phyloP scores from a whole-genome alignment of 2,797 vertebrate genomes.

The Poecilia picta region DNA sequence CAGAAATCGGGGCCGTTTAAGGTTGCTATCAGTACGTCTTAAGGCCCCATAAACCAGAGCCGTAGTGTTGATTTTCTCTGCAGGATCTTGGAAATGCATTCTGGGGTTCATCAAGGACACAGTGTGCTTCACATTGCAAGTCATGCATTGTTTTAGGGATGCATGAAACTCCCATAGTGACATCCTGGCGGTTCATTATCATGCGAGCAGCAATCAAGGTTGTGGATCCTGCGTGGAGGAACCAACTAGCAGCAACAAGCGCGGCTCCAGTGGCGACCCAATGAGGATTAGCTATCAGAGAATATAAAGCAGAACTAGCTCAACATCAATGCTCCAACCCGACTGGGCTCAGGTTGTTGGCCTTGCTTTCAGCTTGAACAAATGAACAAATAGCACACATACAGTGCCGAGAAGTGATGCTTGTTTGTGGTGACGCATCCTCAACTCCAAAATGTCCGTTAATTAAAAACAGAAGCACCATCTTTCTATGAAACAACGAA shows the following conservation, averaged over 20 bases:
- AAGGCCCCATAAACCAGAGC: neutral
- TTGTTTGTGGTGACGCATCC: neutral
- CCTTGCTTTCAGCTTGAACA: neutral
- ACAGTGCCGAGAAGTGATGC: neutral
- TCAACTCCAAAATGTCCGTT: neutral
- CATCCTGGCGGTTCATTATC: neutral
- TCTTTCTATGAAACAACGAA: neutral
- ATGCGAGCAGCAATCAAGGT: neutral
- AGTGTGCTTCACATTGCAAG: neutral
- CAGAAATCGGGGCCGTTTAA: neutral
- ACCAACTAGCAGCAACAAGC: neutral
- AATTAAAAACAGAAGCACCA: neutral
- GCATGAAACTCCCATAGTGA: neutral
- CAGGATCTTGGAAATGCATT: neutral
- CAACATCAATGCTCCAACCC: neutral
- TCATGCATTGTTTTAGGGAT: neutral
- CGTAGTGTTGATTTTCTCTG: neutral
- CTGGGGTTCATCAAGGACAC: neutral
- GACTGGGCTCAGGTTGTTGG: neutral
- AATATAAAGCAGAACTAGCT: neutral
- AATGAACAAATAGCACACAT: neutral
- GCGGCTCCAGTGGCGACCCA: neutral
- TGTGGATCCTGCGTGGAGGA: neutral
- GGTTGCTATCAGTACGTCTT: neutral
- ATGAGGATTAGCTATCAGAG: neutral